phyloP scores from a whole-genome alignment of 2,888 invertebrate species.

The Lamproptera curius region DNA sequence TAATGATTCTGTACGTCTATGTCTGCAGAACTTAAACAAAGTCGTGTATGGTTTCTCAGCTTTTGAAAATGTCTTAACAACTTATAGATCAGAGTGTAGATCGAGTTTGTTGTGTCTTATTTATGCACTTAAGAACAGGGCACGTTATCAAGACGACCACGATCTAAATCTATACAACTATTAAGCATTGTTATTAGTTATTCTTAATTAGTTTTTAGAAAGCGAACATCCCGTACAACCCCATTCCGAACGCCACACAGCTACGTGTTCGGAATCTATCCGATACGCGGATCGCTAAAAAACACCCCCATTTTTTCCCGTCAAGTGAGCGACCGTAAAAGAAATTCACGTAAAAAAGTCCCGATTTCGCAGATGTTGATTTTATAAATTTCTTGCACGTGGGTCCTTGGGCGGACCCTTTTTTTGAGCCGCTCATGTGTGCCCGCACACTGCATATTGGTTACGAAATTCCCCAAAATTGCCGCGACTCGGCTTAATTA shows the following conservation, averaged over 20 bases:
- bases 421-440: slow-evolving; percentile 41
- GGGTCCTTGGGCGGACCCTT: slow-evolving; percentile 43
- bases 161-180: too few relatives aligned
- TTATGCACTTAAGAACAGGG: too few relatives aligned
- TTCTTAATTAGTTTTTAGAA: too few relatives aligned
- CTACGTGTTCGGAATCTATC: slow-evolving; percentile 53
- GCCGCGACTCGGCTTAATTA: slow-evolving; percentile 48
- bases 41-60: too few relatives aligned
- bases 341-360: slow-evolving; percentile 61
- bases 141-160: too few relatives aligned
- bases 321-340: slow-evolving; percentile 39
- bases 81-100: too few relatives aligned
- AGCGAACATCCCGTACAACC: slow-evolving; percentile 24
- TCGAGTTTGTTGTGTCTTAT: too few relatives aligned
- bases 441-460: slow-evolving; percentile 46
- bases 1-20: too few relatives aligned
- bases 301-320: slow-evolving; percentile 56
- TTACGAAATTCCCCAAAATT: slow-evolving; percentile 49
- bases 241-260: slow-evolving; percentile 29
- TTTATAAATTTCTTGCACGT: slow-evolving; percentile 75
- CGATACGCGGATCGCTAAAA: slow-evolving; percentile 66
- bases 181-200: too few relatives aligned
- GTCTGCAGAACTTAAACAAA: too few relatives aligned
- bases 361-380: slow-evolving; percentile 76
- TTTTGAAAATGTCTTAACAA: too few relatives aligned